phyloP scores from a whole-genome alignment of 2,888 invertebrate genomes.

The Ophion ventricosus region DNA sequence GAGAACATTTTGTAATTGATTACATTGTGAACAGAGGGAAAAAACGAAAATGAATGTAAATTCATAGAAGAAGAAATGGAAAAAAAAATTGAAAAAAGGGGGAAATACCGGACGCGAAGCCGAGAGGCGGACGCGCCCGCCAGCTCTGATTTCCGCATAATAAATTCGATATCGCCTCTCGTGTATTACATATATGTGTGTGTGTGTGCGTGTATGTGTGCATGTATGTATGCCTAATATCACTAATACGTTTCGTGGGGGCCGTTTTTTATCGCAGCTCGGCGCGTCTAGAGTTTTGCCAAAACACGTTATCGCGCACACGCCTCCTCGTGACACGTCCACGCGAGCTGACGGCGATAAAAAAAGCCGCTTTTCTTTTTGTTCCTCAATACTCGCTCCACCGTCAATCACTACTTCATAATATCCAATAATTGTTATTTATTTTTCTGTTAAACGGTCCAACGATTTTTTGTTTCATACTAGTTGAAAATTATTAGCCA shows the following conservation, averaged over 20 bases:
- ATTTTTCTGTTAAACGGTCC: neutral
- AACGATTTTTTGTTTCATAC: neutral
- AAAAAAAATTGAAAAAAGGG: neutral
- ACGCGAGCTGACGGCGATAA: constrained; percentile 16
- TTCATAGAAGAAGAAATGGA: neutral
- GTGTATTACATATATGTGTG: constrained; percentile 21
- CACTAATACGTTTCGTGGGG: constrained; percentile 34
- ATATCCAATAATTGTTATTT: neutral
- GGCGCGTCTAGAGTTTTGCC: constrained; percentile 40
- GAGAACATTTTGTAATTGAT: neutral
- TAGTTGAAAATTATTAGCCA: neutral
- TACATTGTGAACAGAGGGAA: neutral
- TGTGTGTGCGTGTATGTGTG: neutral
- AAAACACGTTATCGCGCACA: constrained; percentile 62
- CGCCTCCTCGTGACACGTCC: constrained; percentile 56
- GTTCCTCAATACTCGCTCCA: neutral
- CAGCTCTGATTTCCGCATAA: constrained; percentile 57
- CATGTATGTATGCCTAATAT: neutral
- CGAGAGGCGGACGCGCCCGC: constrained; percentile 36
- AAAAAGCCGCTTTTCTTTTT: constrained; percentile 5
- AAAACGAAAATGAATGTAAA: neutral
- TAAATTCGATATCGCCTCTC: constrained; percentile 59
- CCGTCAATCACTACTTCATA: neutral
- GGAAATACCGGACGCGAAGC: constrained; percentile 5
- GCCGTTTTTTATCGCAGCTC: constrained; percentile 23